phyloP scores from a whole-genome alignment of 2,113 vertebrate genomes.

The Danionella cerebrum region DNA sequence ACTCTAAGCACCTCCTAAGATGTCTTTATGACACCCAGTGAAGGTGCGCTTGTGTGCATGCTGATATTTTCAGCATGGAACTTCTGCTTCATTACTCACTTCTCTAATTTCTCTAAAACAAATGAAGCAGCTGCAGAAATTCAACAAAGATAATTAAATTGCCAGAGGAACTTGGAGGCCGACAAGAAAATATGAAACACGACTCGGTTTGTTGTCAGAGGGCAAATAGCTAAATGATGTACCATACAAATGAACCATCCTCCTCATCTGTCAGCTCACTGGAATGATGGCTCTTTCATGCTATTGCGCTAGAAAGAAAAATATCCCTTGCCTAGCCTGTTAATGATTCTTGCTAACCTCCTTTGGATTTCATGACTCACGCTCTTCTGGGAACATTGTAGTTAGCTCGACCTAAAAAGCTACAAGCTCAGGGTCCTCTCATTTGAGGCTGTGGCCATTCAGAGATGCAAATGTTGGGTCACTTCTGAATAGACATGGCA shows the following conservation, averaged over 20 bases:
- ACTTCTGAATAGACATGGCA: slow-evolving; percentile 9
- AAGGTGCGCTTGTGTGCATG: not conserved
- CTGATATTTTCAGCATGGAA: slow-evolving; percentile 11
- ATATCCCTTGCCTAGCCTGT: slow-evolving; percentile 19
- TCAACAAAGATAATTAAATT: slow-evolving; percentile 42
- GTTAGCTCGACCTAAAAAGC: not conserved
- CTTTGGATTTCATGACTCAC: slow-evolving; percentile 15
- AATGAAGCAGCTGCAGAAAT: slow-evolving; percentile 37
- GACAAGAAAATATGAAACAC: slow-evolving; percentile 38
- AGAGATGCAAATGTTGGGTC: slow-evolving; percentile 24
- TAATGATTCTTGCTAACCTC: slow-evolving; percentile 29
- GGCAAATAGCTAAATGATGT: slow-evolving; percentile 42
- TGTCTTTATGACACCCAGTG: not conserved
- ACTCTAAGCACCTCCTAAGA: not conserved
- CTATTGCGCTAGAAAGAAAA: slow-evolving; percentile 28
- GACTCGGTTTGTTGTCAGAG: slow-evolving; percentile 37
- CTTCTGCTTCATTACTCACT: slow-evolving; percentile 31
- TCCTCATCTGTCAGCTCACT: slow-evolving; percentile 29
- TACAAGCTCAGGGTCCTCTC: not conserved
- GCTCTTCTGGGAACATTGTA: slow-evolving; percentile 12
- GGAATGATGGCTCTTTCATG: slow-evolving; percentile 32
- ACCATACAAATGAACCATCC: slow-evolving; percentile 37
- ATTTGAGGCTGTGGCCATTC: too few species aligned
- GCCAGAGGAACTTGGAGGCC: slow-evolving; percentile 34
- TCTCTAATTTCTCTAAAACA: slow-evolving; percentile 33